phyloP scores from a whole-genome alignment of 2,797 vertebrate species.

The Parauchenoglanis punctatus region DNA sequence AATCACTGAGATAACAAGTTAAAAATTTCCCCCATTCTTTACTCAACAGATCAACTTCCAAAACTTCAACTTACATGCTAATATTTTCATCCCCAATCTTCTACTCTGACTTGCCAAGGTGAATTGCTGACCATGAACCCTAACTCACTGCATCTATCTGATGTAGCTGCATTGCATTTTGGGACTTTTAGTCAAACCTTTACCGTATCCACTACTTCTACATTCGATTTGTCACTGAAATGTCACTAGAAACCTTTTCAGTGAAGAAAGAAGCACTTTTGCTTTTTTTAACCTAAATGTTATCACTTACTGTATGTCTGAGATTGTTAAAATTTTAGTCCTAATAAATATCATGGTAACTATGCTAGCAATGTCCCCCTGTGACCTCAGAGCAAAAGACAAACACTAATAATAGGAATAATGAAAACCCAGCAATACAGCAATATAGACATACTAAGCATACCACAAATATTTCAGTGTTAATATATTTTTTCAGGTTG shows the following conservation, averaged over 20 bases:
- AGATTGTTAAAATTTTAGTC: neutral
- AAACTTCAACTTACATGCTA: neutral
- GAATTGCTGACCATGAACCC: neutral
- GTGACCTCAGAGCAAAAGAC: neutral
- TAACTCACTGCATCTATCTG: neutral
- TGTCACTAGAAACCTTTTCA: no score
- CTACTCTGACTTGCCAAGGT: neutral
- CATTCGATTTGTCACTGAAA: neutral
- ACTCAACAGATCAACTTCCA: neutral
- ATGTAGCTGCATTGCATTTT: neutral
- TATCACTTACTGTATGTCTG: neutral
- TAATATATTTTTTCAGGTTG: neutral
- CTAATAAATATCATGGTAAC: neutral
- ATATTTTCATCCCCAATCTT: neutral
- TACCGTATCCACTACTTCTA: neutral
- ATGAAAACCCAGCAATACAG: neutral
- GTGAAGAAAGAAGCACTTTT: neutral
- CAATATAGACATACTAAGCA: neutral
- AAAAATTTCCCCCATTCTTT: neutral
- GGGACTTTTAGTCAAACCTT: neutral
- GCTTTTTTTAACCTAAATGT: neutral
- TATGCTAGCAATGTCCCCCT: neutral
- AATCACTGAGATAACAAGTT: neutral
- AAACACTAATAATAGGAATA: neutral
- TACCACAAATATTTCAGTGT: neutral